Evolutionary conservation across 2,797 vertebrate species (phyloP), one percentile per base, ranked within the genome.

Genomic region (Coreius guichenoti): DNA sequence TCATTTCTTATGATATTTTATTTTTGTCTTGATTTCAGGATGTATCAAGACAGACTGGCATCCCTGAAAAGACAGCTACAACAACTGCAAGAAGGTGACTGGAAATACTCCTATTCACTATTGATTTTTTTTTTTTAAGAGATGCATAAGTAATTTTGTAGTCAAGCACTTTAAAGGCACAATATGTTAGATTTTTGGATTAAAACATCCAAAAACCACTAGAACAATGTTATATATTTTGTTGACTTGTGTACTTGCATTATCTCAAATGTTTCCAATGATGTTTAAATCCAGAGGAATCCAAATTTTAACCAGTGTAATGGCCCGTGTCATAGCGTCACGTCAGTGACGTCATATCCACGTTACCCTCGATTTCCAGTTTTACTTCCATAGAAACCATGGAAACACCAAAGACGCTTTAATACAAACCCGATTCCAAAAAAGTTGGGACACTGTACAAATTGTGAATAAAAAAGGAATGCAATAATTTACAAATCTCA

Each of bases 41-140:
- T 99, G 97, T 99, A 99, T 91, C 97, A 99, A 91, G 98, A 99
- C 92, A 99, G 99, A 91, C 91, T 99, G 95, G 96, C 97, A 31
- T 99, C 97, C 36, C 92, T 99, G 69, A 99, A 99, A 94, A 95
- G 97, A 91, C 98, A 99, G 88, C 90, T 99, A 49, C 97, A 98
- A 33, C 98, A 99, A 14, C 88, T 99, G 54, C 98, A 99, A 90
- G 98, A 99, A 97, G 98, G 98, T 99, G 90, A 91, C 86, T 26
- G 1, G 6, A 45, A 69, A 29, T 45, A 2, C 39, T 67, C 3
- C 1, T 13, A 19, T 63, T 43, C 56, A 19, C 36, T 11, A 43
- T 26, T 58, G 1, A 26, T 58, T 36, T 26, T 8, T 29, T 14
- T 6, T 29, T n/a, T 49, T 19, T 6, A 9, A 45, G 23, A 17